Conservation (phyloP, 2,113 vertebrate species). For the Tragelaphus scriptus region DNA sequence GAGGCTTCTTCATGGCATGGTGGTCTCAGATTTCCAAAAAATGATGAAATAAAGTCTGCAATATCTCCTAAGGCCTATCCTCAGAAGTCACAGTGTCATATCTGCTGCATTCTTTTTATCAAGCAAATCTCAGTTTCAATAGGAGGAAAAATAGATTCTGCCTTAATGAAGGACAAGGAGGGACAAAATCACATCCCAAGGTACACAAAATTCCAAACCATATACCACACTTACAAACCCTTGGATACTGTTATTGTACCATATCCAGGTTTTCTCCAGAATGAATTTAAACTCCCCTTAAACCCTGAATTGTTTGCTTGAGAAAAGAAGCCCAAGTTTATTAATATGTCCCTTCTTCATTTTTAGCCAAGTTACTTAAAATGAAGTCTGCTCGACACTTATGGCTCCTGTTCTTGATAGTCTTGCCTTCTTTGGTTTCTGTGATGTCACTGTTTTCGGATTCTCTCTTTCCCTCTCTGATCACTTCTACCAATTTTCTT, state of each 20-base stretch:
- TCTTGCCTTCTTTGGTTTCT: not conserved
- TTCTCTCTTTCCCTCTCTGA: not conserved
- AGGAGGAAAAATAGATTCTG: not conserved
- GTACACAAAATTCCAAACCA: not conserved
- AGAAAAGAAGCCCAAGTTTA: not conserved
- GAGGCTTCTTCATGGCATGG: not conserved
- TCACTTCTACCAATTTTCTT: not conserved
- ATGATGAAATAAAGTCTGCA: not conserved
- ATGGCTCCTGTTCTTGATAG: not conserved
- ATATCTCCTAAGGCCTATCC: not conserved
- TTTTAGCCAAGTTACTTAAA: not conserved
- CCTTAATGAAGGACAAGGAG: not conserved
- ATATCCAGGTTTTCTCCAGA: not conserved
- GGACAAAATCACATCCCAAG: not conserved
- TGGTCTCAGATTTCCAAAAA: not conserved
- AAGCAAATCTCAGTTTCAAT: not conserved
- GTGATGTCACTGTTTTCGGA: not conserved
- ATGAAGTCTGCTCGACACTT: not conserved
- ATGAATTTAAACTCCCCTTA: not conserved
- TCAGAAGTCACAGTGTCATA: not conserved
- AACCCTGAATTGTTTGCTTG: not conserved
- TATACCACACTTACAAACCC: not conserved
- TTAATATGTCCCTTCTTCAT: not conserved
- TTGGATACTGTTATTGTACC: not conserved
- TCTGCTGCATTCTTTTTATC: not conserved